Base-by-base conservation (phyloP, 2,797 vertebrate genomes). In the Smutsia temminckii region DNA sequence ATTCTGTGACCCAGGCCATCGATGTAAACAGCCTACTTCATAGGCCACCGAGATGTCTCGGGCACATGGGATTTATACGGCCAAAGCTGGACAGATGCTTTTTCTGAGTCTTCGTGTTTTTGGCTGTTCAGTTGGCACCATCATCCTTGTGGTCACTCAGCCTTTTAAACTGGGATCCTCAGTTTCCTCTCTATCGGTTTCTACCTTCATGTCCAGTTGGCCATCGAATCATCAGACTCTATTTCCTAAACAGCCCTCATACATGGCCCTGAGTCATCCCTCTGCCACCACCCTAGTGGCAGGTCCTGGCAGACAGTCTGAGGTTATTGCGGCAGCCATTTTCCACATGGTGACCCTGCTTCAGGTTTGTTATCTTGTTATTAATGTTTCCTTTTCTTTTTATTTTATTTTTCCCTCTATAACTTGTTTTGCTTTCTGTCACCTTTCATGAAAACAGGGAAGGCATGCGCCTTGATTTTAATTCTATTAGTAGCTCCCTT, bases 401-500 rank as follows among this genome's bases (percentile, higher is more conserved):
- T 25, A 14, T 68, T 88, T 78, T 59, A 20, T 46, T 71, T 66
- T 91, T 83, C 0, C 21, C 6, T 68, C 40, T 34, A 17, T 16
- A 64, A 49, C 84, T 21, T 63, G 46, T 85, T 92, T 90, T 72
- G 12, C 63, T 79, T 83, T 93, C 79, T 79, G n/a, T 85, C 59
- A 71, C 42, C 29, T 66, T 92, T 91, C 71, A 64, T 71, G 61
- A 93, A 93, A 91, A 53, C 68, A 72, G 83, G 32, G 81, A 86
- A 90, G 37, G 18, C 23, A 32, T 12, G 25, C 17, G 69, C 14
- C 42, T 85, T 71, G 59, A 55, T 79, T 89, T 66, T 81, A 71
- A 89, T 84, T 79, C n/a, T 69, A 8, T 57, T 37, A 63, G 16
- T 29, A 79, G 29, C 40, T 27, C 57, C 37, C 6, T 66, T 86